Evolutionary conservation across 1,140 invertebrate genomes (phyloP).

Genomic region (Metaphire vulgaris): DNA sequence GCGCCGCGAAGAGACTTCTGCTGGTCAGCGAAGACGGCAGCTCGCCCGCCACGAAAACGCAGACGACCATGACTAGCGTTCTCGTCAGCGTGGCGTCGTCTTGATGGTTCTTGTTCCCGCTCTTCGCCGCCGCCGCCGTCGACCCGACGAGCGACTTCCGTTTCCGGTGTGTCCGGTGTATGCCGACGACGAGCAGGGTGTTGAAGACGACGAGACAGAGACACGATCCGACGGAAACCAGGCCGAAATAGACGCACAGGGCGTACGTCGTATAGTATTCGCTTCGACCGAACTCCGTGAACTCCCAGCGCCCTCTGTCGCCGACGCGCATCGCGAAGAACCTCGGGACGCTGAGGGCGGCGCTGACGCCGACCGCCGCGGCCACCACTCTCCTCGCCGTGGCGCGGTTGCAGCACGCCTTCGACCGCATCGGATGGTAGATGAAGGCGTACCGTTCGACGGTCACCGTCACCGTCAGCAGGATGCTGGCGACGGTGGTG

Average conservation of each 20-base stretch:
- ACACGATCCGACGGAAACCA: background rate
- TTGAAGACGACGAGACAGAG: conserved; percentile 23
- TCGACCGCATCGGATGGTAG: conserved; percentile 24
- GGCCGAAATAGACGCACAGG: conserved; percentile 1
- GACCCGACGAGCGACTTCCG: background rate
- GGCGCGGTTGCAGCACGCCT: conserved; percentile 14
- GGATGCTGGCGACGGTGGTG: conserved; percentile 20
- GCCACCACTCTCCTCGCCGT: conserved; percentile 8
- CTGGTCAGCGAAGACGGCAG: conserved; percentile 23
- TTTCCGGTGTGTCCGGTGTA: background rate
- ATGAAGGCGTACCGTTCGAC: conserved; percentile 32
- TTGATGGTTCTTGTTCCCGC: background rate
- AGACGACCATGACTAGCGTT: conserved; percentile 30
- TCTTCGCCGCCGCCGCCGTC: too few species aligned
- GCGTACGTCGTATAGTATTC: conserved; percentile 12
- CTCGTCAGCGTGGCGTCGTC: conserved; percentile 29
- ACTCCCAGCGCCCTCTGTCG: background rate
- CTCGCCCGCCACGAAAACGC: conserved; percentile 30
- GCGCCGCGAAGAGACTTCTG: conserved; percentile 11
- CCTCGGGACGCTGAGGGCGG: conserved; percentile 17
- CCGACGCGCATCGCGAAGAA: conserved; percentile 20
- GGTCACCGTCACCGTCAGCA: conserved; percentile 30
- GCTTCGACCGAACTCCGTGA: conserved; percentile 14
- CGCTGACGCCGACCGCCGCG: background rate
- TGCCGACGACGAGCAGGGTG: conserved; percentile 25